A percentile compares a stretch with the other conserved stretches of the same genome.
Evolutionary conservation across 30 jellyfish, hydroid and myxozoan genomes (phyloP).

Genomic region (Aurelia sp.): DNA sequence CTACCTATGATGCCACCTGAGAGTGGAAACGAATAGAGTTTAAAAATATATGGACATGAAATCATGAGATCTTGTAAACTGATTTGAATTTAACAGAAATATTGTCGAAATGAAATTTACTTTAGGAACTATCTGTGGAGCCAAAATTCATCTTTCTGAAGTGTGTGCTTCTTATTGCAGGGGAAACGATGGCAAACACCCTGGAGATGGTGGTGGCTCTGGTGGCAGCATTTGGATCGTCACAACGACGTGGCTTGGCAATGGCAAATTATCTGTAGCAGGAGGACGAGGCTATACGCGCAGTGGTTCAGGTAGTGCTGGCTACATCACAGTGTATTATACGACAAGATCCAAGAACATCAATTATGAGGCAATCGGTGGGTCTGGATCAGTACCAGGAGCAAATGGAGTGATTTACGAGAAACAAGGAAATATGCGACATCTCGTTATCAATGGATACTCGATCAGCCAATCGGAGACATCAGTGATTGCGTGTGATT

Average conservation of each 20-base stretch:
- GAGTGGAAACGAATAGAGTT: too few species aligned
- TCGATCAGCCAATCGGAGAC: background rate
- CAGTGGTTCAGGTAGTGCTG: constrained; percentile 77
- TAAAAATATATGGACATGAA: too few species aligned
- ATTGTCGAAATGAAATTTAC: background rate
- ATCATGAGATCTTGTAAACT: too few species aligned
- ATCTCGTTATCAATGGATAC: constrained; percentile 38
- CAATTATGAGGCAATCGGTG: constrained; percentile 40
- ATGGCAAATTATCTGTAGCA: constrained; percentile 44
- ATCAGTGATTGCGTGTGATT: constrained; percentile 61
- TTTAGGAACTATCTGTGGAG: background rate
- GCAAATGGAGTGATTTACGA: constrained; percentile 54
- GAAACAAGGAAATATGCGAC: background rate
- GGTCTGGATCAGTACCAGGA: constrained; percentile 31
- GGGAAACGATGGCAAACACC: constrained; percentile 66
- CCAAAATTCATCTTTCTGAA: background rate
- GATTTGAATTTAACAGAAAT: background rate
- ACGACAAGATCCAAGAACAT: constrained; percentile 9
- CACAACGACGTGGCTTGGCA: constrained; percentile 38
- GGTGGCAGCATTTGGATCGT: constrained; percentile 70
- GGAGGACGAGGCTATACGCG: constrained; percentile 74
- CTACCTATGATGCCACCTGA: too few species aligned
- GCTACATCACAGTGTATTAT: constrained; percentile 42
- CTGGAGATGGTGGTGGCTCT: constrained; percentile 82
- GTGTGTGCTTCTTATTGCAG: constrained; percentile 6